These are phyloP conservation scores for Euplagia quadripunctaria DNA, from an alignment of 2,888 invertebrate species.

Conservation along the genomic window DNA sequence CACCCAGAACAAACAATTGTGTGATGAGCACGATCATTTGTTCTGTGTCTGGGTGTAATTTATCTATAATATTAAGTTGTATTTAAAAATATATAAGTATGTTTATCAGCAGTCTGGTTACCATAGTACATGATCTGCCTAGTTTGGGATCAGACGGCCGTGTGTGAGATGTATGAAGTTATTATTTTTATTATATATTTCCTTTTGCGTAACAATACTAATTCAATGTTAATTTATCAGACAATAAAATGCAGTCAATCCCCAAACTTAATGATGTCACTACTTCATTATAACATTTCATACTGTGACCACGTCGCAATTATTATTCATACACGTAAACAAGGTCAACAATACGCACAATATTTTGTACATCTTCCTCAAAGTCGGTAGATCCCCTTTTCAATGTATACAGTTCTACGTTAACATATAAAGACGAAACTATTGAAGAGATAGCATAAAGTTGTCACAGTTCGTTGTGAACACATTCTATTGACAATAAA, in stretches of 20 bases:
- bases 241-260: background rate
- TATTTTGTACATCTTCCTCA: background rate
- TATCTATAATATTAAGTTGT: no score
- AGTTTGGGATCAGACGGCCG: no score
- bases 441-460: background rate
- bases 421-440: slow-evolving; percentile 7
- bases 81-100: no score
- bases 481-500: slow-evolving; percentile 16
- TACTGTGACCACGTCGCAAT: background rate
- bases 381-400: slow-evolving; percentile 15
- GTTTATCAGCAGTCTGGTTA: no score
- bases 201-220: no score
- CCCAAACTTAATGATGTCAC: background rate
- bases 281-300: background rate
- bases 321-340: background rate
- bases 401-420: background rate
- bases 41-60: no score
- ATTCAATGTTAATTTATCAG: no score
- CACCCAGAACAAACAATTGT: no score
- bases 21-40: no score
- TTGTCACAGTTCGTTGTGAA: background rate
- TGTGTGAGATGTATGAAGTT: no score
- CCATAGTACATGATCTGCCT: no score
- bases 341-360: background rate
- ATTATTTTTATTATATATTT: no score